Evolutionary conservation across 53 echinoderm and acorn worm genomes (phyloP), one percentile per base, ranked within the genome.

Genomic region (Temnopleurus reevesii): DNA sequence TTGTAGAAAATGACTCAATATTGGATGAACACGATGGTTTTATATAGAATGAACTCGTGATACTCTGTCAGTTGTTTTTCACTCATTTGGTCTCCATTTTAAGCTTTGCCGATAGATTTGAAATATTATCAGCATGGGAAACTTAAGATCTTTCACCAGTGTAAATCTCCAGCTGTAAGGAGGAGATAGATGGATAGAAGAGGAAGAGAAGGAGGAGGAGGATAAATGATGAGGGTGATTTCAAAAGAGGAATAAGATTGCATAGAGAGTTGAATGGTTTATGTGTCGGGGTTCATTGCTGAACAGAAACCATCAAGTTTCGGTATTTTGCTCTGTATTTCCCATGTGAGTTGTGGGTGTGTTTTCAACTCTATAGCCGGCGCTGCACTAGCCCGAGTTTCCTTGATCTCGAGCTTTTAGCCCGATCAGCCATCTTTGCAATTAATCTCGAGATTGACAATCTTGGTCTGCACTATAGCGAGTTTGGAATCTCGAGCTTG

Each of bases 61-160:
- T 21, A 61, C 61, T 33, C 61, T 61, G 33, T 66, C 41, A 41
- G 31, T n/a, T n/a, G 18, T 66, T 66, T 55, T 18, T 38, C 66
- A 66, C 41, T 21, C 66, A 66, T 61, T 61, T 61, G 30, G 60
- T 12, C 30, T 60, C 31, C 61, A 30, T 38, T 66, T 66, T 66
- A 66, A 66, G 66, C 36, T 66, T 41, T 66, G 41, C 19, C 41
- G 66, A 66, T 38, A 66, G 61, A 61, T 61, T 18, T 66, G 66
- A 66, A 66, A 66, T 66, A 66, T 41, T 38, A 66, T 41, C 36
- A 38, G 38, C 66, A 38, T 66, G 66, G 66, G 66, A 66, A 66
- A 66, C 38, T 66, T 38, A 35, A 66, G 36, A 66, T 66, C 66
- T 66, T 38, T 66, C 66, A 66, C 21, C 66, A 66, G 41, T 18